Evolutionary conservation across 2,113 vertebrate species (phyloP), one percentile per base, ranked within the genome.

Genomic region (Microcebus murinus): DNA sequence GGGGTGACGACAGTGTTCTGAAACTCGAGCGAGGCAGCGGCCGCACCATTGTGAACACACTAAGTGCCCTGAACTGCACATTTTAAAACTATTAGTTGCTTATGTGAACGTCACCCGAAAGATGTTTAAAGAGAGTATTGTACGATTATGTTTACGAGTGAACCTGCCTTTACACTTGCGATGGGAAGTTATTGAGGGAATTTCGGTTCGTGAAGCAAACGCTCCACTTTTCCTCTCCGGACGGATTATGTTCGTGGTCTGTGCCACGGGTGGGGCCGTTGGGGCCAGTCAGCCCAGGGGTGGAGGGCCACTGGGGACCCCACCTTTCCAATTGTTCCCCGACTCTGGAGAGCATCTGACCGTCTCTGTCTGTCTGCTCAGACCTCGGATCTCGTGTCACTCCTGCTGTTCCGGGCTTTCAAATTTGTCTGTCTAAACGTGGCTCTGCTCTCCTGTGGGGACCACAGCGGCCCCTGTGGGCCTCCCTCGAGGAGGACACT

Each of bases 131-230:
- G 25, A 27, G n/a, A 29, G 25, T 27, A 50, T 5, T 36, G 20
- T 57, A 8, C 2, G 6, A 8, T 21, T 21, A 0, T 3, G 0
- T 23, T 8, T 29, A 4, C 6, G 10, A 15, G 34, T 1, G 2
- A n/a, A 11, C 10, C 25, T 1, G 1, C 2, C 48, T 70, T 39
- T 6, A 52, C 39, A 3, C 5, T 10, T 8, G 39, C 31, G 10
- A 5, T 5, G 13, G 11, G 4, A 9, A 34, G 45, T 52, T 39
- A 6, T 15, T 4, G 34, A 67, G 34, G 18, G 3, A 4, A 1
- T 8, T 39, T n/a, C 4, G 2, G 18, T 15, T 45, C 6, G 1
- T 1, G 29, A 18, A 57, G 55, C 55, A 57, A 57, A 57, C 55
- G 20, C 2, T 57, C 20, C 20, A 57, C 55, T 21, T 57, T 57